Evolutionary conservation across 2,113 vertebrate species (phyloP).

Genomic region (Willisornis vidua): DNA sequence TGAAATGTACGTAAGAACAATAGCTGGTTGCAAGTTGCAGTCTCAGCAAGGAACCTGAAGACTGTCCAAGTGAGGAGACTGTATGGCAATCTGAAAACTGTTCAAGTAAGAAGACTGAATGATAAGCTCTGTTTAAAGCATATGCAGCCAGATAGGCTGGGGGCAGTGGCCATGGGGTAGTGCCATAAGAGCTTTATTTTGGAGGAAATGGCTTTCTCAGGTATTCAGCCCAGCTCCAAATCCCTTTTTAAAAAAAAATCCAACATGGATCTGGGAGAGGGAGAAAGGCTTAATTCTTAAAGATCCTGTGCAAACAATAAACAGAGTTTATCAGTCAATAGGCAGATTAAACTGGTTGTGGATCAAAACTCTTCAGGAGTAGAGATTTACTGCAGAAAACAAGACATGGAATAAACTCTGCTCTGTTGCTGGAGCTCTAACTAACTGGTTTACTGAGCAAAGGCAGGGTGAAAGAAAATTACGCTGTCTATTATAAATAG

Average conservation of each 20-base stretch:
- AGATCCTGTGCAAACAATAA: slow-evolving; percentile 33
- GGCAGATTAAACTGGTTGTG: slow-evolving; percentile 52
- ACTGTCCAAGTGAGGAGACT: background rate
- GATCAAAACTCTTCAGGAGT: background rate
- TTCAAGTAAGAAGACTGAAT: background rate
- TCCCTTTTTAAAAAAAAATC: background rate
- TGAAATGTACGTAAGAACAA: slow-evolving; percentile 6
- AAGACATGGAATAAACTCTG: background rate
- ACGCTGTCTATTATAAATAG: slow-evolving; percentile 27
- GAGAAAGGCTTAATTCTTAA: slow-evolving; percentile 11
- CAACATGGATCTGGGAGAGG: background rate
- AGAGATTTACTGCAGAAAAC: slow-evolving; percentile 47
- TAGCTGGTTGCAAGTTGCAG: background rate
- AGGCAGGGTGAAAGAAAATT: slow-evolving; percentile 17
- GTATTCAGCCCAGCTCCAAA: background rate
- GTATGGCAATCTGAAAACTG: background rate
- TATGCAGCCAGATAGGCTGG: background rate
- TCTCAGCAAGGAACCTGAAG: slow-evolving; percentile 18
- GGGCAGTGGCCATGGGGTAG: background rate
- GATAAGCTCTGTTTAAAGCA: background rate
- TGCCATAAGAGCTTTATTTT: slow-evolving; percentile 4
- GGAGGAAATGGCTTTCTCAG: background rate
- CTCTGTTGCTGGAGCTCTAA: slow-evolving; percentile 27
- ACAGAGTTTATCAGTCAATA: slow-evolving; percentile 32
- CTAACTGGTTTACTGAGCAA: slow-evolving; percentile 15